Percentiles rank a stretch among this genome's conserved stretches.
Evolutionary conservation across 2,888 invertebrate species (phyloP).

Genomic region (Sarcophaga subvicina): DNA sequence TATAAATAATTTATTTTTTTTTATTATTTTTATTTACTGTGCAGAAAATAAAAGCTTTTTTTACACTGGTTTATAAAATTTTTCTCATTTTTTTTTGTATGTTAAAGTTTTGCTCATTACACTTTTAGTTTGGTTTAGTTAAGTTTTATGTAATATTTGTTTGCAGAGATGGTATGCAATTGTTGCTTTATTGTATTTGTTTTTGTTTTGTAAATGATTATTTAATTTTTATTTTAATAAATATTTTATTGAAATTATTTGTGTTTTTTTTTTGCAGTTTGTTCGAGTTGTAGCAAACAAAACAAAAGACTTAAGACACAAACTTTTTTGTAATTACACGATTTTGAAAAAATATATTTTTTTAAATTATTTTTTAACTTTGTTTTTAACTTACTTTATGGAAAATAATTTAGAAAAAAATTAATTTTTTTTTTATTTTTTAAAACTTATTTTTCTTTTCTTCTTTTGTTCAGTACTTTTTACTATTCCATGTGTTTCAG

Average conservation of each 20-base stretch:
- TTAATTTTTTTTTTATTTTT: constrained; percentile 23
- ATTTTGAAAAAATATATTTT: constrained; percentile 10
- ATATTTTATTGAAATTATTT: constrained; percentile 1
- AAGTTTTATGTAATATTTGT: not conserved
- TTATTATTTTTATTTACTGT: not conserved
- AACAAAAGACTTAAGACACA: constrained; percentile 77
- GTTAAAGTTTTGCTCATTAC: not conserved
- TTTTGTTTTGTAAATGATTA: constrained; percentile 10
- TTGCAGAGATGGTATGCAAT: constrained; percentile 11
- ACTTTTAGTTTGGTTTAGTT: not conserved
- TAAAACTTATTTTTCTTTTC: constrained; percentile 15
- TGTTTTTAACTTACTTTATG: constrained; percentile 23
- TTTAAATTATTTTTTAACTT: constrained; percentile 36
- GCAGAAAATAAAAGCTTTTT: not conserved
- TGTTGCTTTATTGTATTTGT: constrained; percentile 10
- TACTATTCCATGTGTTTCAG: constrained; percentile 74
- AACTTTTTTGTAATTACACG: constrained; percentile 64
- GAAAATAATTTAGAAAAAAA: constrained; percentile 51
- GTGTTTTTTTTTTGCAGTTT: not conserved
- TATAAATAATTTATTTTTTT: not conserved
- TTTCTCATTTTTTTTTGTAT: not conserved
- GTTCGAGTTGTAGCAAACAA: not conserved
- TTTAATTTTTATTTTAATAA: constrained; percentile 1
- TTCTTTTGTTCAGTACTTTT: constrained; percentile 37
- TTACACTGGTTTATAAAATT: not conserved